phyloP scores from a whole-genome alignment of 2,797 vertebrate genomes.

The Gallinago stenura region DNA sequence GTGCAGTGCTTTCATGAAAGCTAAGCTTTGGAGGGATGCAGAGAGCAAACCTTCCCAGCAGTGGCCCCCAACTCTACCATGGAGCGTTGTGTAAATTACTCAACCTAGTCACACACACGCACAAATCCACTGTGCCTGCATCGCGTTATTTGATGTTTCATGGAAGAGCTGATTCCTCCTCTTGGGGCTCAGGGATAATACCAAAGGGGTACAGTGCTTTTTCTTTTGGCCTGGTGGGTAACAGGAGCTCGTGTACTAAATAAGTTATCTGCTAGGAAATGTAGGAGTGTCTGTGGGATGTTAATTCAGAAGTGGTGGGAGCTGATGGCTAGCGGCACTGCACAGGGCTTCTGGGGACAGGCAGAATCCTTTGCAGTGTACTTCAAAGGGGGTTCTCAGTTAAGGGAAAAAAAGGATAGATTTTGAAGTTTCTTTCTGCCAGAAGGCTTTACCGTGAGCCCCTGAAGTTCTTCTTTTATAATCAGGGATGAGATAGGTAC shows the following conservation, averaged over 20 bases:
- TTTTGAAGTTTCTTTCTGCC: conserved; percentile 78
- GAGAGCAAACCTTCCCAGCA: background rate
- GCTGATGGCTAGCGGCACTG: conserved; percentile 56
- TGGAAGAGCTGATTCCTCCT: conserved; percentile 51
- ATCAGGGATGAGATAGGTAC: conserved; percentile 65
- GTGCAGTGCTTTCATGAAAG: background rate
- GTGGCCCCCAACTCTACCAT: background rate
- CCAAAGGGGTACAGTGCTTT: conserved; percentile 53
- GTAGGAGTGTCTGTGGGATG: conserved; percentile 64
- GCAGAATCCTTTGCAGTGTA: conserved; percentile 62
- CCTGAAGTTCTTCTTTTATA: conserved; percentile 72
- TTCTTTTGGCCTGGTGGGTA: conserved; percentile 68
- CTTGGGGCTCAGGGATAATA: conserved; percentile 65
- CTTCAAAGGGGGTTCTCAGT: conserved; percentile 66
- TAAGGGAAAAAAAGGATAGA: conserved; percentile 64
- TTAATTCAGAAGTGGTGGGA: conserved; percentile 68
- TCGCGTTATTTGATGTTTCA: conserved; percentile 66
- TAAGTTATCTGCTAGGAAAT: conserved; percentile 68
- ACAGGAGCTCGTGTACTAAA: conserved; percentile 48
- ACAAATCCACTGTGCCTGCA: conserved; percentile 35
- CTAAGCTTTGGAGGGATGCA: background rate
- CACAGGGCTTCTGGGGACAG: conserved; percentile 64
- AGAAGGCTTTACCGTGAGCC: conserved; percentile 66
- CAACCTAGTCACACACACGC: conserved; percentile 51
- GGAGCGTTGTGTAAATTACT: background rate